Base-by-base conservation (phyloP, 2,888 invertebrate species). In the Athalia rosae region DNA sequence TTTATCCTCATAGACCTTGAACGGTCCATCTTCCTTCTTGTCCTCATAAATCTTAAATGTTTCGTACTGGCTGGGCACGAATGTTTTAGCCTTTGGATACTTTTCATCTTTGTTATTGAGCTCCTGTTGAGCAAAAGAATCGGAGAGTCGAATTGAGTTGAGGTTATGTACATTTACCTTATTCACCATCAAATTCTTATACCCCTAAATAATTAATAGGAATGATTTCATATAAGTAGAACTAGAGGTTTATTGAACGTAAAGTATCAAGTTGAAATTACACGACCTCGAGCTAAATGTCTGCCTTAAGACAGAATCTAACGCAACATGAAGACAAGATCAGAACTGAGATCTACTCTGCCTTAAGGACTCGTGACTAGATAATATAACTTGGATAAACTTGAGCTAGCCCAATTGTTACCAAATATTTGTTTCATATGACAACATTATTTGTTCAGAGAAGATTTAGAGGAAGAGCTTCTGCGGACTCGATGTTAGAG, bases 1-100 rank as follows among this genome's bases (percentile, higher is more conserved):
- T 78, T 88, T 88, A 78, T 90, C 89, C 79, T 87, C 87, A 76
- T 87, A 88, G 73, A 88, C 82, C 82, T 85, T 88, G 71, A 77
- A 79, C 77, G 83, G 91, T 91, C 76, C 90, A 89, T 82, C 92
- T 8, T 91, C 90, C 62, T 90, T 89, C 76, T 89, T 90, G 82
- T 95, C 95, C 86, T 95, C 95, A 84, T 94, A 95, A 1, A 95
- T 94, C 84, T 94, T 94, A 87, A 95, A 95, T 61, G 94, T 93
- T 90, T 95, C 94, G 90, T 94, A 94, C 86, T 95, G 94, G 79
- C 94, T 83, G 7, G 87, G 83, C 71, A 82, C 79, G 74, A 82
- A 84, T 80, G 82, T 76, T 80, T 82, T 74, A 73, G 85, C 71
- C 81, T 89, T 88, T 41, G 81, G 77, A 78, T 82, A 84, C 79